These are phyloP conservation scores for Xiphophorus couchianus DNA, from an alignment of 2,113 vertebrate genomes.

Conservation along the genomic window DNA sequence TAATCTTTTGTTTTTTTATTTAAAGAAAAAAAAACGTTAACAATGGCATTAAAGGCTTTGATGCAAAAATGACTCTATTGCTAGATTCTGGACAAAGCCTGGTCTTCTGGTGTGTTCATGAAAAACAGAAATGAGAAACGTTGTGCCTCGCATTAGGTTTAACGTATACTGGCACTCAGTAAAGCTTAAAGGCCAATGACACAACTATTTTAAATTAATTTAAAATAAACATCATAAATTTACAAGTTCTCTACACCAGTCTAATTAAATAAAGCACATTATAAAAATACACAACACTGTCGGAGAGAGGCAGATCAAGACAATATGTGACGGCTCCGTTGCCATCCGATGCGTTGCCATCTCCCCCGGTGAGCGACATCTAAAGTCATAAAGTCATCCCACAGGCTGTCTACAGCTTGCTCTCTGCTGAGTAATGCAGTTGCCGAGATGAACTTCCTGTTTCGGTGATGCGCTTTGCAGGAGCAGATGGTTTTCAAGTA, in stretches of 20 bases:
- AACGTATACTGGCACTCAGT: conserved; percentile 35
- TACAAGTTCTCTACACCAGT: conserved; percentile 42
- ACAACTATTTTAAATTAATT: conserved; percentile 12
- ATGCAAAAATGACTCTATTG: conserved; percentile 5
- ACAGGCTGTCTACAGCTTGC: conserved; percentile 23
- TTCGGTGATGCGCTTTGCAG: conserved; percentile 26
- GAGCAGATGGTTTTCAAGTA: conserved; percentile 49
- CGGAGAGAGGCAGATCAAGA: conserved; percentile 32
- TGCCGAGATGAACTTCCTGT: conserved; percentile 25
- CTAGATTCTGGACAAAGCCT: background rate
- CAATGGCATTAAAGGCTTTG: background rate
- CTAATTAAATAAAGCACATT: conserved; percentile 60
- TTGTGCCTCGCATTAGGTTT: conserved; percentile 19
- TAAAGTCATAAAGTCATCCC: conserved; percentile 7
- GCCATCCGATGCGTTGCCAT: conserved; percentile 14
- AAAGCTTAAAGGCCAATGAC: conserved; percentile 48
- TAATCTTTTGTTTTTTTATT: background rate
- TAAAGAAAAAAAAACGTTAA: background rate
- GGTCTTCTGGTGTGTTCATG: background rate
- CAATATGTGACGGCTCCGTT: conserved; percentile 17
- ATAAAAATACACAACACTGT: conserved; percentile 27
- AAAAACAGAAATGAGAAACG: conserved; percentile 24
- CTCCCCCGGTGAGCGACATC: background rate
- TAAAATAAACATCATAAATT: conserved; percentile 39
- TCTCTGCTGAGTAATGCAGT: conserved; percentile 37